A percentile compares a stretch with the other conserved stretches of the same genome.
phyloP scores from a whole-genome alignment of 23 tunicate genomes.

The Trididemnum nubilum region DNA sequence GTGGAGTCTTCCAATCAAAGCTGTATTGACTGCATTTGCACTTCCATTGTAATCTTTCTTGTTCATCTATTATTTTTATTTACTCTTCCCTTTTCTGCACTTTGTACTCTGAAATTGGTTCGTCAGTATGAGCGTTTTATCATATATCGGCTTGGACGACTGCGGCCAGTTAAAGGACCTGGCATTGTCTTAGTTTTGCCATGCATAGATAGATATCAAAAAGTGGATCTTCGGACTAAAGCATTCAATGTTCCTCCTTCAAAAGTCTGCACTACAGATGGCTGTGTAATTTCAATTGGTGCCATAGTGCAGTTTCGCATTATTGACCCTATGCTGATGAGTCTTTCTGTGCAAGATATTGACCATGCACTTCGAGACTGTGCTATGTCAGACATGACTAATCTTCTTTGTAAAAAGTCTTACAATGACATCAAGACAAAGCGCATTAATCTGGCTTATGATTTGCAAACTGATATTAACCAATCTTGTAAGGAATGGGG shows the following conservation, averaged over 20 bases:
- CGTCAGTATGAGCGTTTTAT: conserved; percentile 80
- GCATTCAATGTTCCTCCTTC: conserved; percentile 93
- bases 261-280: conserved; percentile 69
- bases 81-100: conserved; percentile 74
- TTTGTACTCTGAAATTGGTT: conserved; percentile 52
- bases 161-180: conserved; percentile 78
- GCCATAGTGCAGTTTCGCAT: conserved; percentile 79
- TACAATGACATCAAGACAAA: conserved; percentile 55
- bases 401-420: conserved; percentile 64
- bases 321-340: conserved; percentile 50
- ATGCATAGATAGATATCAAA: conserved; percentile 73
- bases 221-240: conserved; percentile 82
- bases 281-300: conserved; percentile 77
- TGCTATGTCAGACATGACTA: conserved; percentile 56
- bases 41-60: conserved; percentile 29
- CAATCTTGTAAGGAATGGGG: conserved; percentile 73
- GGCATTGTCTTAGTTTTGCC: conserved; percentile 86
- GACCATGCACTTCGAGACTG: conserved; percentile 72
- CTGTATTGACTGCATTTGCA: conserved; percentile 36
- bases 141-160: conserved; percentile 71
- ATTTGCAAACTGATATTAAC: conserved; percentile 77
- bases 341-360: conserved; percentile 60
- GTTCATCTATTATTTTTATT: conserved; percentile 40
- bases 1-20: background rate
- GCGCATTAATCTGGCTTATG: conserved; percentile 41